Conservation (phyloP, 2,888 invertebrate genomes). For the Mylabris sibirica region DNA sequence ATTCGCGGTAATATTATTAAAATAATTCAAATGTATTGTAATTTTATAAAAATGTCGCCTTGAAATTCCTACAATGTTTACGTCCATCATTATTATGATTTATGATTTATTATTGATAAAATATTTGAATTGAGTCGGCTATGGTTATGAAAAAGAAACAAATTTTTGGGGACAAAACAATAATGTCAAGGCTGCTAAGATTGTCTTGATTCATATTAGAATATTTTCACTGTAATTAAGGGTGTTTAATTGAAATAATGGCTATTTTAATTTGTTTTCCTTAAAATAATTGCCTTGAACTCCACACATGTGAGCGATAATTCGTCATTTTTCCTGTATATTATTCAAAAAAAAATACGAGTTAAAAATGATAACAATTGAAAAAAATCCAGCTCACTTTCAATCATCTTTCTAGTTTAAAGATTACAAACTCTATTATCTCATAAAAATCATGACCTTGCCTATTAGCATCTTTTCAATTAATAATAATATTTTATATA, state of each 20-base stretch:
- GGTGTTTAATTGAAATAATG: no score
- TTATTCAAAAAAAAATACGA: background rate
- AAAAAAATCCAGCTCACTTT: background rate
- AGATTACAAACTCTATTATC: slow-evolving; percentile 4
- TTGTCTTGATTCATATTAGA: background rate
- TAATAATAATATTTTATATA: background rate
- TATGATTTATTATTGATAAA: background rate
- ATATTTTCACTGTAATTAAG: no score
- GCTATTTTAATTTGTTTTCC: background rate
- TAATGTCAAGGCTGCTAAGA: background rate
- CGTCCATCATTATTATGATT: background rate
- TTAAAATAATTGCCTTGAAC: slow-evolving; percentile 8
- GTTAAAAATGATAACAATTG: background rate
- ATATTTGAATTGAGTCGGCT: background rate
- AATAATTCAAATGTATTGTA: background rate
- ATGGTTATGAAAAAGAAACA: background rate
- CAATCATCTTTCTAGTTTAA: background rate
- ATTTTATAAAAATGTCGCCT: background rate
- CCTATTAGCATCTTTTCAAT: background rate
- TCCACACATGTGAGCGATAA: background rate
- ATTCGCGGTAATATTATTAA: background rate
- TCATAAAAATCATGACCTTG: slow-evolving; percentile 1
- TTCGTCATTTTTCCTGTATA: background rate
- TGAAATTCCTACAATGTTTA: background rate
- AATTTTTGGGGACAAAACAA: background rate